phyloP scores from a whole-genome alignment of 2,888 invertebrate genomes.

The Leptopilina syphax region DNA sequence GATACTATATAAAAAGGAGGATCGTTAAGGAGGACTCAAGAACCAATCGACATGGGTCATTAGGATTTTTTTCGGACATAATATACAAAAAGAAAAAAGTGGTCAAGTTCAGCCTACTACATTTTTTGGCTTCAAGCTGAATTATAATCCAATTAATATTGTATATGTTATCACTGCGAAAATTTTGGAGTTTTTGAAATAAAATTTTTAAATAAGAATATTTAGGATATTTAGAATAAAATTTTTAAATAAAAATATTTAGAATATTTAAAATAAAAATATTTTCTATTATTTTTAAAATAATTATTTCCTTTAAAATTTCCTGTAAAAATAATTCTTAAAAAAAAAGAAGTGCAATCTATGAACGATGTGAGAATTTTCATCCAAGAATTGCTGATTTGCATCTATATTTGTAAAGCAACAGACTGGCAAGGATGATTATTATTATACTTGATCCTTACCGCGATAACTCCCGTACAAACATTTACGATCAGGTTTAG shows the following conservation, averaged over 20 bases:
- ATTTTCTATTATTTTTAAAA: slow-evolving; percentile 44
- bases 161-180: too few relatives aligned
- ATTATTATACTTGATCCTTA: slow-evolving; percentile 26
- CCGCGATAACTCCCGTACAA: slow-evolving; percentile 21
- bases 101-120: too few relatives aligned
- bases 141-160: too few relatives aligned
- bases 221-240: too few relatives aligned
- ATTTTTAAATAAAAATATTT: too few relatives aligned
- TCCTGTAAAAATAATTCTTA: slow-evolving; percentile 15
- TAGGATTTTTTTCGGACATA: slow-evolving; percentile 53
- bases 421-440: slow-evolving; percentile 25
- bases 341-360: too few relatives aligned
- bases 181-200: too few relatives aligned
- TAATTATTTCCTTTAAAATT: slow-evolving; percentile 9
- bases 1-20: slow-evolving; percentile 60
- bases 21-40: slow-evolving; percentile 67
- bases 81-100: too few relatives aligned
- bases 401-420: slow-evolving; percentile 43
- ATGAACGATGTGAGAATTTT: slow-evolving; percentile 41
- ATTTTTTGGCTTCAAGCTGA: too few relatives aligned
- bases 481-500: slow-evolving; percentile 27
- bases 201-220: too few relatives aligned
- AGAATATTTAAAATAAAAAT: neutral
- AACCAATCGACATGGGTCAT: slow-evolving; percentile 62
- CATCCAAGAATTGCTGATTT: slow-evolving; percentile 46